These are phyloP conservation scores for Leptinotarsa rubiginosa DNA, from an alignment of 2,888 invertebrate species.

Conservation along the genomic window DNA sequence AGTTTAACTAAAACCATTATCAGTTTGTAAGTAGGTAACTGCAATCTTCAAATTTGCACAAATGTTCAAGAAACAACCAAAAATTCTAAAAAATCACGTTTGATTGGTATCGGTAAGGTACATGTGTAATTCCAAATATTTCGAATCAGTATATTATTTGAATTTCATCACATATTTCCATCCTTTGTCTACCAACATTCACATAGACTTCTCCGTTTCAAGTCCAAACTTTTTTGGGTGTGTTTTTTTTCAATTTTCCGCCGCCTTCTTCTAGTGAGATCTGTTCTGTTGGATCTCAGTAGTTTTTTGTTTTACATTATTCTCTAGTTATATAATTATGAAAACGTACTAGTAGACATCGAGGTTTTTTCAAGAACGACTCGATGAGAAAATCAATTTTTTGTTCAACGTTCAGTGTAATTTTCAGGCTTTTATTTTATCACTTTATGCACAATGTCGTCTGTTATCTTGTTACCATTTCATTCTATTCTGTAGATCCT, in stretches of 20 bases:
- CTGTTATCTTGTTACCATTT: conserved; percentile 5
- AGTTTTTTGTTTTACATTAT: background rate
- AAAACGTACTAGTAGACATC: conserved; percentile 13
- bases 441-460: conserved; percentile 7
- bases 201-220: background rate
- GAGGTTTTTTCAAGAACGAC: background rate
- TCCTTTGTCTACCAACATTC: background rate
- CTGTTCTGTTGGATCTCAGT: background rate
- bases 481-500: background rate
- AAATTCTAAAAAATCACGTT: background rate
- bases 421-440: conserved; percentile 15
- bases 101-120: background rate
- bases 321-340: background rate
- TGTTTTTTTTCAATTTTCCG: background rate
- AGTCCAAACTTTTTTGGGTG: background rate
- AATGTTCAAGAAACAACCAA: background rate
- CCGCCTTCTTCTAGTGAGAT: background rate
- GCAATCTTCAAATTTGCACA: background rate
- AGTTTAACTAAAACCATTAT: too few species aligned
- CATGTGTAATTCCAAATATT: background rate
- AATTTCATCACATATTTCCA: background rate
- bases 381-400: conserved; percentile 3
- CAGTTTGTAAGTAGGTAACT: too few species aligned
- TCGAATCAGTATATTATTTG: background rate
- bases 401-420: conserved; percentile 1